Evolutionary conservation across 2,113 vertebrate species (phyloP).

Genomic region (Merops nubicus): DNA sequence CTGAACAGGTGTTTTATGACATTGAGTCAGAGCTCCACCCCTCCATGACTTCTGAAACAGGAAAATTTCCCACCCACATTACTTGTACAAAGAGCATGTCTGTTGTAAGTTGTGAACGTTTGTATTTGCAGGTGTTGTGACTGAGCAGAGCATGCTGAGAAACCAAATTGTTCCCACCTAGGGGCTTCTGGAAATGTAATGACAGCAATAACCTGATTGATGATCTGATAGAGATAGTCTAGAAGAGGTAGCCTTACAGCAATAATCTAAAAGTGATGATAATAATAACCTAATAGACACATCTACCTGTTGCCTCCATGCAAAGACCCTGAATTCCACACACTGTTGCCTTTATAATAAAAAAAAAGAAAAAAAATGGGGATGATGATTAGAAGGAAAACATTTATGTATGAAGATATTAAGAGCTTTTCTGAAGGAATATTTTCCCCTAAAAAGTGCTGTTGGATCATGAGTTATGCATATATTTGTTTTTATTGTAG

Average conservation of each 20-base stretch:
- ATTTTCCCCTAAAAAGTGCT: background rate
- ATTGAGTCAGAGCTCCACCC: constrained; percentile 68
- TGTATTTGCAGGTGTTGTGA: background rate
- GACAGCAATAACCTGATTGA: background rate
- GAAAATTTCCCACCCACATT: constrained; percentile 56
- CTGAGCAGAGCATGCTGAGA: background rate
- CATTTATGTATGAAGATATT: background rate
- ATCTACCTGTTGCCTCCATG: background rate
- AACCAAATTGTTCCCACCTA: background rate
- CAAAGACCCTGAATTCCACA: background rate
- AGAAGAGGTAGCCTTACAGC: fast-evolving
- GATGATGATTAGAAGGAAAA: background rate
- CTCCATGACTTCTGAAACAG: constrained; percentile 32
- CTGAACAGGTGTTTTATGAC: constrained; percentile 48
- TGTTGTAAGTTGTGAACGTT: background rate
- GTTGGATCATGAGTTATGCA: background rate
- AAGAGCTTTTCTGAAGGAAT: background rate
- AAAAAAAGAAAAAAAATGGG: background rate
- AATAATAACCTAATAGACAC: background rate
- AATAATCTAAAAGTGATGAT: background rate
- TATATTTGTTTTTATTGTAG: background rate
- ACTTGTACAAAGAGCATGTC: background rate
- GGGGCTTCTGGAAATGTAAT: background rate
- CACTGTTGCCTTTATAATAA: background rate
- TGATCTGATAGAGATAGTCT: background rate